Base-by-base conservation (phyloP, 2,888 invertebrate genomes). In the Podabrus alpinus region DNA sequence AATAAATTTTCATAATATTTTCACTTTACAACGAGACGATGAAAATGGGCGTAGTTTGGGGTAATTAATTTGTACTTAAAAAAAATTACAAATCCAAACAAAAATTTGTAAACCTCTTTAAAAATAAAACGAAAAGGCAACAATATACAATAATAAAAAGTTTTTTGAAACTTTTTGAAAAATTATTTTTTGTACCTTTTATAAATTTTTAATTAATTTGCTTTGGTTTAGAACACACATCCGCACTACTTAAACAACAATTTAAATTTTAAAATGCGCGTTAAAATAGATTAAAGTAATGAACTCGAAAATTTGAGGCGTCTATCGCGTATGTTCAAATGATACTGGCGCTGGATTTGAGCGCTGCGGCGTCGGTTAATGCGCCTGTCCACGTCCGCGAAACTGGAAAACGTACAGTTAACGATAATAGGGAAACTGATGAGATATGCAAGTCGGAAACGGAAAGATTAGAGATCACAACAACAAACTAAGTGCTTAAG, bases 401-500 rank as follows among this genome's bases (percentile, higher is more conserved):
- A 74, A 74, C 77, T 74, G 74, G 77, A 77, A 74, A 74, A 72
- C 74, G 78, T 77, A 77, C 77, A 75, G 71, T 67, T 78, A 79
- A 78, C 78, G 79, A 79, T 78, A 78, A 78, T 77, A 74, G 72
- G 71, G 69, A 72, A 78, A 72, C 77, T 78, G 78, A 78, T 78
- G 79, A 79, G 79, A 77, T 80, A 79, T 78, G 74, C 77, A 76
- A 71, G 73, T 74, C 76, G 79, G 77, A 79, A 79, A 79, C 80
- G 79, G 78, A 78, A 79, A 79, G 80, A 80, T 80, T 78, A 79
- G 78, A 73, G 76, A 79, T 80, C 80, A 77, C 74, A 77, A 79
- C 78, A 78, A 78, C 79, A 78, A 79, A 79, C 78, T 80, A 80
- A 80, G 80, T 80, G 75, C 77, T 78, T 75, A 76, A 79, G 78